A percentile compares a stretch with the other conserved stretches of the same genome.
These are phyloP conservation scores for Edolisoma coerulescens DNA, from an alignment of 2,113 vertebrate genomes.

Conservation along the genomic window DNA sequence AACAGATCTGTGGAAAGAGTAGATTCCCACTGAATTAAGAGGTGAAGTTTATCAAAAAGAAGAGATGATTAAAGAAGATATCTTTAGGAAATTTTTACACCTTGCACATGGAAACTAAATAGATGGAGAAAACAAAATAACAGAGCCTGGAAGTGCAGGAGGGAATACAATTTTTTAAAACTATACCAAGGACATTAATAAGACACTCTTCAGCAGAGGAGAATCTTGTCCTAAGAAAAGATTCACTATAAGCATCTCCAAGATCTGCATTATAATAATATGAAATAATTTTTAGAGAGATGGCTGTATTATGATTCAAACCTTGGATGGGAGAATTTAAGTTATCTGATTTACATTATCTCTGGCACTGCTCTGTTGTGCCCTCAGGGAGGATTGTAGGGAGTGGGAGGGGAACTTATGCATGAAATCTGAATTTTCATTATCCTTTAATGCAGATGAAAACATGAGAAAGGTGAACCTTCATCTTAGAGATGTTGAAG, in stretches of 20 bases:
- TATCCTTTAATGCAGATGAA: background rate
- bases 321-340: background rate
- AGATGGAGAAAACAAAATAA: background rate
- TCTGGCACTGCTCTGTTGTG: background rate
- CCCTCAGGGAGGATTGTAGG: background rate
- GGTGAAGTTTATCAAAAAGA: background rate
- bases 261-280: background rate
- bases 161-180: background rate
- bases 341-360: slow-evolving; percentile 11
- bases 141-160: background rate
- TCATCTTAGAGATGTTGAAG: background rate
- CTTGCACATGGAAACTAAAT: background rate
- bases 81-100: background rate
- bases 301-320: slow-evolving; percentile 6
- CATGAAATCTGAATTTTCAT: slow-evolving; percentile 7
- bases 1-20: background rate
- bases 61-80: background rate
- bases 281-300: slow-evolving; percentile 1
- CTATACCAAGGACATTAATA: background rate
- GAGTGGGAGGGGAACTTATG: background rate
- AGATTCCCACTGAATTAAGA: background rate
- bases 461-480: background rate
- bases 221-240: background rate
- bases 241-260: background rate
- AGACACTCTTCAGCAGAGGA: background rate